Conservation (phyloP, 2,113 vertebrate species). For the Pipra filicauda region DNA sequence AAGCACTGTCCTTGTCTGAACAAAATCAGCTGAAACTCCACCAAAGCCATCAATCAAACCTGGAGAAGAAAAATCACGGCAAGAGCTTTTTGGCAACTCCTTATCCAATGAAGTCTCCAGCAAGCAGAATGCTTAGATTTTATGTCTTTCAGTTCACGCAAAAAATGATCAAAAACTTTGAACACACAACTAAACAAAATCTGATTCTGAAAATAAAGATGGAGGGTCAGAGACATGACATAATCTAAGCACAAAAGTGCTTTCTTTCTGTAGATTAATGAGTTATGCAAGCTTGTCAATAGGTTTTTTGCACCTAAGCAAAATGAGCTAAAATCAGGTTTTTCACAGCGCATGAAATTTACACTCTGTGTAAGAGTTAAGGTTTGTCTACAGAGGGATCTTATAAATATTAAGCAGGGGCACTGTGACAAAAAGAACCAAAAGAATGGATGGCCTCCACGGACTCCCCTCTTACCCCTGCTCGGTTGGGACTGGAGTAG, state of each 20-base stretch:
- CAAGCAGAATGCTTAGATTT: neutral
- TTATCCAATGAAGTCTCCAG: neutral
- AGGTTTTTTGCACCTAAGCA: neutral
- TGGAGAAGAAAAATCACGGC: neutral
- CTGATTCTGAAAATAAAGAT: neutral
- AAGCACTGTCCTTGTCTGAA: neutral
- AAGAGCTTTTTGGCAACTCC: neutral
- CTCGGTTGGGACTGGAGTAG: conserved; percentile 63
- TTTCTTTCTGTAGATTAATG: neutral
- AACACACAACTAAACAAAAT: neutral
- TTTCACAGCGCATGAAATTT: neutral
- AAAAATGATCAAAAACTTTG: neutral
- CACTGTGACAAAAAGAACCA: neutral
- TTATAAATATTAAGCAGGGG: neutral
- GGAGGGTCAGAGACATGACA: neutral
- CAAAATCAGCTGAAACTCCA: neutral
- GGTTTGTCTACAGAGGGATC: neutral
- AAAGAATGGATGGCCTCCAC: accelerated
- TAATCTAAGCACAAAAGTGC: neutral
- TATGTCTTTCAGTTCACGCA: neutral
- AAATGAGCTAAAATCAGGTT: neutral
- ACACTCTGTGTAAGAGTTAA: neutral
- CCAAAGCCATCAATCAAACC: neutral
- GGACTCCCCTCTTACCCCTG: conserved; percentile 79
- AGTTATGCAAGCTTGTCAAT: neutral